Evolutionary conservation across 1,140 invertebrate species (phyloP), one percentile per base, ranked within the genome.

Genomic region (Cotesia chilonis): DNA sequence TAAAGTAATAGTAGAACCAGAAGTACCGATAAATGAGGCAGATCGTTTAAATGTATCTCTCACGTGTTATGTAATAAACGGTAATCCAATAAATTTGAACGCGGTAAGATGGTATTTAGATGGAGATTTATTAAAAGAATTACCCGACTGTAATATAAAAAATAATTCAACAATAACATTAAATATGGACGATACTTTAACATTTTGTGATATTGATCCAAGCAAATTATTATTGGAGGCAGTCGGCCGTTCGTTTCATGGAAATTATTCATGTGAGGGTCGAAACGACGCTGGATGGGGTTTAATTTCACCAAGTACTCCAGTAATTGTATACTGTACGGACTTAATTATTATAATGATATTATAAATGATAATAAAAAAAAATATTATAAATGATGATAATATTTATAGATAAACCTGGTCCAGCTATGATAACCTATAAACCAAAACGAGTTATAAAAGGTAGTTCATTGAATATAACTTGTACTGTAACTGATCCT

Each of bases 251-350:
- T 91, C 90, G 64, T 95, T 96, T 81, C 94, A 96, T 74, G 96
- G 95, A n/a, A 96, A 96, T 84, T 97, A 96, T 84, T 95, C 94
- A 0, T 97, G 96, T 83, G 91, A 94, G 78, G 95, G 94, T 2
- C 91, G 91, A 79, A 96, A 96, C 85, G 90, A 90, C 10, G 95
- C 95, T 12, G 95, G 94, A 9, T 96, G 94, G 93, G 94, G 95
- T 41, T 89, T 90, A 9, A 87, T 91, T 73, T 95, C 94, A 5
- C 87, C 90, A 35, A 90, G 91, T 67, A 91, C 91, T 7, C 91
- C 94, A 76, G 88, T 96, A 7, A 85, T 92, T 61, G 93, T 95
- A 64, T 90, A 94, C 80, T 95, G 93, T 94, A 87, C 90, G 91
- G 89, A 47, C 12, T 9, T 70, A 7, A 47, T 12, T 38, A 14